Evolutionary conservation across 2,888 invertebrate species (phyloP), one percentile per base, ranked within the genome.

Genomic region (Dynastes tityus): DNA sequence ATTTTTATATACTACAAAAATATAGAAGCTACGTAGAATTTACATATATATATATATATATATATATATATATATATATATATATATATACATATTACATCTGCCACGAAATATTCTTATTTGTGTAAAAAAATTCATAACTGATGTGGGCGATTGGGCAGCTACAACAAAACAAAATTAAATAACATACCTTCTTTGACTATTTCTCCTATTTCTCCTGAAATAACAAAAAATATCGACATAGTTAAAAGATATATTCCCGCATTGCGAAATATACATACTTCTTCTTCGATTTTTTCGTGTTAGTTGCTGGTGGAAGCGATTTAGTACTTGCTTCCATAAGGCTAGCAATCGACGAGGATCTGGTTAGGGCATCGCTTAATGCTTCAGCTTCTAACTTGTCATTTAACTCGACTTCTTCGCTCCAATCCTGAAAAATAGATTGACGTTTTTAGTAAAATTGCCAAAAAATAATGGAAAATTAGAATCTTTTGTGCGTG

Each of bases 331-430:
- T 87, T 8, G 85, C 82, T 79, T 89, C 88, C 73, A 87, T 85
- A 74, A 91, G 88, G 85, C 91, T 91, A 64, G 89, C 85, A 63
- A 91, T 87, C 6, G 91, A 91, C 2, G 91, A 91, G 83, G 91
- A 91, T 78, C 91, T 89, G 32, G 91, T 91, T 81, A 90, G 81
- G n/a, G 87, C 86, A 82, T 89, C 89, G 82, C 89, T 89, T 16
- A 88, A 83, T 22, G 83, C 84, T 80, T 88, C 88, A 85, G 90
- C 91, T 32, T 89, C 89, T 82, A 90, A 90, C 79, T 88, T 88
- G 80, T 90, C 90, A 81, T 88, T 88, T 77, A 90, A 84, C 85
- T 92, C 92, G 22, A 92, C 91, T 85, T 92, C 92, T 85, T 92
- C 92, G 81, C 90, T 91, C 92, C 92, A 92, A 86, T 92, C 91